Base-by-base conservation (phyloP, 2,888 invertebrate species). In the Allolobophora icterica region DNA sequence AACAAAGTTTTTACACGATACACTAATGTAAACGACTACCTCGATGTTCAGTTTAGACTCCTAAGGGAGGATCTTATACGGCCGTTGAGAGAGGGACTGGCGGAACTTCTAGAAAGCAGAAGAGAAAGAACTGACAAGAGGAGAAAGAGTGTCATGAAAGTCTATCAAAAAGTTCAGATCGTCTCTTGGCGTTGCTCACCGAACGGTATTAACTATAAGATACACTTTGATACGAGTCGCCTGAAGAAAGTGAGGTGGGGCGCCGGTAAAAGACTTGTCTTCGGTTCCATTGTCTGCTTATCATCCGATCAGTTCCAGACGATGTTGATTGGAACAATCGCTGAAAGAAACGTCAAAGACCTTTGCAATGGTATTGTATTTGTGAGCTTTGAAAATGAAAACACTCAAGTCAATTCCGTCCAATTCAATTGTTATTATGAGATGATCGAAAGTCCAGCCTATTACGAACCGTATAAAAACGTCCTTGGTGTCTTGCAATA, bases 391-490 rank as follows among this genome's bases (percentile, higher is more conserved):
- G 93, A 90, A 2, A 90, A 91, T 0, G 91, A 92, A 35, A 91
- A 58, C 5, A 38, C 35, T 34, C 87, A 87, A 35, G 34, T 87
- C 5, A 34, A 93, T 35, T 90, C 90, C 15, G 91, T 91, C 24
- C 21, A 92, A 38, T 91, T 87, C 24, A 34, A 93, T 35, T 89
- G 91, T 15, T 91, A 91, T 24, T 94, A 93, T 91, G 92, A 96
- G 0, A 97, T 98, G 97, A 96, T 97, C 5, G 97, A 98, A 94
- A 97, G 97, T 90, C 97, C 96, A 90, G 97, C 97, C 0, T 98
- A 97, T 94, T 97, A 98, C 94, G 98, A 98, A 94, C 97, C 98
- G 0, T 98, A 98, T 94, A 96, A 97, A 92, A 97, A 97, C 94
- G 97, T 97, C 0, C 95, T 97, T 90, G 96, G 96, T 93, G 97